Base-by-base conservation (phyloP, 2,113 vertebrate genomes). In the Rattus rattus region DNA sequence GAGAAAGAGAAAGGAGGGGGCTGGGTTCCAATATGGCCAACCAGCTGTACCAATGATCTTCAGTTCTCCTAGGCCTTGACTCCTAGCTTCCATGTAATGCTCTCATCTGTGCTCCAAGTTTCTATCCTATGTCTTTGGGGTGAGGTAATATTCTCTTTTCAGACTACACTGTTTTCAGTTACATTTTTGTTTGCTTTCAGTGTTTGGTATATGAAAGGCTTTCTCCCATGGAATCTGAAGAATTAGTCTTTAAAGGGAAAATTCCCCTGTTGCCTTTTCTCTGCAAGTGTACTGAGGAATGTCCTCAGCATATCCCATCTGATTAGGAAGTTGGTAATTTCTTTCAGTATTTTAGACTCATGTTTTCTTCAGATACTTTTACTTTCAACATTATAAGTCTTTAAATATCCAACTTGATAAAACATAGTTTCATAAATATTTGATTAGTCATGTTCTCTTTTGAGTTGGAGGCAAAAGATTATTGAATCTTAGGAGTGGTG, bases 351-450 rank as follows among this genome's bases (percentile, higher is more conserved):
- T 80, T 85, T 70, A 85, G n/a, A 7, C 20, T 36, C 56, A 33
- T 3, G 28, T 30, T 54, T 24, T 4, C 1, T 3, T 47, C 24
- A 80, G 47, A 75, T 22, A 83, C 5, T 85, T 92, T 97, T 81
- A 26, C 59, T 95, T 30, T 90, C 77, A 86, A 61, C 22, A 65
- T 63, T 63, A 36, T 88, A n/a, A 84, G 28, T 95, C 9, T 88
- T 92, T 85, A 76, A 94, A 70, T 19, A 65, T 26, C n/a, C 17
- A 70, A 39, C 7, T 87, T 92, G 63, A 83, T 88, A 24, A 22
- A 76, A n/a, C 54, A 19, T 70, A 65, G 52, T 92, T 77, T 90
- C 67, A 36, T 86, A 83, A 79, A 56, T 83, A 16, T 84, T 81
- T 49, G 65, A 26, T 85, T 88, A 36, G 24, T 72, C 47, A 8